These are phyloP conservation scores for Laothoe populi DNA, from an alignment of 2,888 invertebrate genomes.

Conservation along the genomic window DNA sequence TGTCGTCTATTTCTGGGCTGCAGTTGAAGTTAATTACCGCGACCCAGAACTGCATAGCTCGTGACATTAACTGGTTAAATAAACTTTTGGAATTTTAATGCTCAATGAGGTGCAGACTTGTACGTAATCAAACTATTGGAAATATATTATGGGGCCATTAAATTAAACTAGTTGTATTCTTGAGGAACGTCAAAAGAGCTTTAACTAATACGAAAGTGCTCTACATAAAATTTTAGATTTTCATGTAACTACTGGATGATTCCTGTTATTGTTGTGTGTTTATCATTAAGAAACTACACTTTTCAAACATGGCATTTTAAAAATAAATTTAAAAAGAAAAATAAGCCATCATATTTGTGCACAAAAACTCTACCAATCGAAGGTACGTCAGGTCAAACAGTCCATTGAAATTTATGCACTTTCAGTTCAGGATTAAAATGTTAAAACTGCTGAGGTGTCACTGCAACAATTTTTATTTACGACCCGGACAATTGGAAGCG, in stretches of 20 bases:
- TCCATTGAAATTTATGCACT: conserved; percentile 42
- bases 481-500: conserved; percentile 9
- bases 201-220: too few species aligned
- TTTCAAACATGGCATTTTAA: too few species aligned
- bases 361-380: neutral
- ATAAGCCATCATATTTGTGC: neutral
- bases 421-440: conserved; percentile 39
- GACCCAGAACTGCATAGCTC: conserved; percentile 2
- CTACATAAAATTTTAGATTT: too few species aligned
- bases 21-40: conserved; percentile 50
- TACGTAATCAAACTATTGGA: too few species aligned
- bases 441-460: conserved; percentile 41
- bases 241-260: too few species aligned
- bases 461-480: conserved; percentile 27
- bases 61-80: neutral
- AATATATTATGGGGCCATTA: too few species aligned
- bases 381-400: conserved; percentile 17
- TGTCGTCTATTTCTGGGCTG: conserved; percentile 36
- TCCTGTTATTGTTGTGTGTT: too few species aligned
- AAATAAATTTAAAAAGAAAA: too few species aligned
- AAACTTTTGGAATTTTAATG: conserved; percentile 4
- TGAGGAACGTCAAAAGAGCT: too few species aligned
- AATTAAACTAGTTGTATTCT: too few species aligned
- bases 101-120: too few species aligned
- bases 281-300: too few species aligned